Evolutionary conservation across 2,113 vertebrate genomes (phyloP).

Genomic region (Pantherophis guttatus): DNA sequence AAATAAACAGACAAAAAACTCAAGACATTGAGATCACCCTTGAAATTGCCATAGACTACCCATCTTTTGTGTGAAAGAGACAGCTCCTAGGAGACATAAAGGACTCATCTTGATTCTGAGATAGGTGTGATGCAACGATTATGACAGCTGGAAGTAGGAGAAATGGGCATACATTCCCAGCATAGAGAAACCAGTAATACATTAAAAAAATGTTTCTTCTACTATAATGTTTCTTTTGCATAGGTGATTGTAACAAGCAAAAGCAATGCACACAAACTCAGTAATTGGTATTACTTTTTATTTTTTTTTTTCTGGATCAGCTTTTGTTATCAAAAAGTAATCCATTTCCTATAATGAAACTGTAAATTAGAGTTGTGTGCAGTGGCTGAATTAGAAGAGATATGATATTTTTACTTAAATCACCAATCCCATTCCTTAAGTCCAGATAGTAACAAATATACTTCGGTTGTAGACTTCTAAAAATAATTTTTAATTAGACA

Average conservation of each 20-base stretch:
- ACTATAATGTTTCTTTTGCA: accelerated
- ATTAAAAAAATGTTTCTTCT: not conserved
- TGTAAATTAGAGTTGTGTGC: not conserved
- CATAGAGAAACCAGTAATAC: conserved; percentile 5
- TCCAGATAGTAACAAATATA: not conserved
- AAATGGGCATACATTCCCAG: conserved; percentile 13
- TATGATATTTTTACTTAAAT: not conserved
- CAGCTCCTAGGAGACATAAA: conserved; percentile 41
- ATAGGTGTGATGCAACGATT: conserved; percentile 23
- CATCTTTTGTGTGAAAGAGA: conserved; percentile 28
- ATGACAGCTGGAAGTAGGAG: not conserved
- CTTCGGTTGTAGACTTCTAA: not conserved
- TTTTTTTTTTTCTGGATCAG: not conserved
- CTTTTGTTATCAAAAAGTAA: not conserved
- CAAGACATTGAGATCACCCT: conserved; percentile 22
- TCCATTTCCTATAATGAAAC: not conserved
- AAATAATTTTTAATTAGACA: not conserved
- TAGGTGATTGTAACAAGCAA: not conserved
- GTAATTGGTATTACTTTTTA: not conserved
- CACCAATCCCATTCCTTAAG: not conserved
- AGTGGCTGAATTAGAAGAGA: not conserved
- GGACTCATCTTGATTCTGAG: conserved; percentile 6
- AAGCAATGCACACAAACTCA: not conserved
- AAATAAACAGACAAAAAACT: not conserved
- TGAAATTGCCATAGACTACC: conserved; percentile 32